phyloP scores from a whole-genome alignment of 2,113 vertebrate genomes.

The Hystrix cristata region DNA sequence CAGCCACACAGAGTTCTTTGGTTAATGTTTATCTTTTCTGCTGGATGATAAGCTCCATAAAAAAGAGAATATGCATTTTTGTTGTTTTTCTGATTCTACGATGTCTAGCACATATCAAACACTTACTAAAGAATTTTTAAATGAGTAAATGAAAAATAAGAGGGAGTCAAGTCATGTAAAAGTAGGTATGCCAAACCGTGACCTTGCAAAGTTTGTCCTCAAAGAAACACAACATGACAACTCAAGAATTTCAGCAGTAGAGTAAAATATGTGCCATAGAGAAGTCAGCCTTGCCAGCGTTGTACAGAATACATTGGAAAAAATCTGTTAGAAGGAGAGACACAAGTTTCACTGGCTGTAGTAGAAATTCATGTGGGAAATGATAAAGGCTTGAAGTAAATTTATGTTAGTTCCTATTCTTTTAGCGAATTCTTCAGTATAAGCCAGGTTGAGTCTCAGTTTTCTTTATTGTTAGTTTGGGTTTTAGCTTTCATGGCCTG shows the following conservation, averaged over 20 bases:
- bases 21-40: conserved; percentile 23
- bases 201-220: not conserved
- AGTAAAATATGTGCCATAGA: not conserved
- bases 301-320: not conserved
- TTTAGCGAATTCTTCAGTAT: not conserved
- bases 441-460: not conserved
- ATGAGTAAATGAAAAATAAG: not conserved
- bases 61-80: not conserved
- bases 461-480: not conserved
- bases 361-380: not conserved
- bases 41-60: not conserved
- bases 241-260: not conserved
- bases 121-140: not conserved
- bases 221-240: not conserved
- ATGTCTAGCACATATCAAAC: not conserved
- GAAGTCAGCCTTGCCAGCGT: not conserved
- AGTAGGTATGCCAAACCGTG: not conserved
- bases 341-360: not conserved
- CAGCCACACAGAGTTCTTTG: not conserved
- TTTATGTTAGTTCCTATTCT: not conserved
- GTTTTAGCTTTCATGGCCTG: not conserved
- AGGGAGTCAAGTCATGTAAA: not conserved
- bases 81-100: not conserved
- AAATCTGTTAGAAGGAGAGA: conserved; percentile 21
- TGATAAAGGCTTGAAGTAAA: not conserved